phyloP scores from a whole-genome alignment of 1,140 invertebrate genomes.

The Drosophila miranda region DNA sequence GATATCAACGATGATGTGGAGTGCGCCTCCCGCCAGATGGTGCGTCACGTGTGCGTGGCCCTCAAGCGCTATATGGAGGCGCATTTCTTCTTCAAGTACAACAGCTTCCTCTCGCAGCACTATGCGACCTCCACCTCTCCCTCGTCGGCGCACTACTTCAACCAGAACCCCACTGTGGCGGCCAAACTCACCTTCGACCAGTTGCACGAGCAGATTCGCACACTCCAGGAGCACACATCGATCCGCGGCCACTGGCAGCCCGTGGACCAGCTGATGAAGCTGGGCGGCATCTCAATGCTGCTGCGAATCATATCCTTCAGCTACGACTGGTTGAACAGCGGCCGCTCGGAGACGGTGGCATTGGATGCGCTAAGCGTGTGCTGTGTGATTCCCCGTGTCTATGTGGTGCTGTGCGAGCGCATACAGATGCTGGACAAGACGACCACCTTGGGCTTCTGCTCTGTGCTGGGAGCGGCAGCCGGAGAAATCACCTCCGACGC shows the following conservation, averaged over 20 bases:
- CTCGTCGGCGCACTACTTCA: conserved; percentile 52
- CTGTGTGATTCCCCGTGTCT: conserved; percentile 93
- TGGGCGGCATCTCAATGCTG: conserved; percentile 92
- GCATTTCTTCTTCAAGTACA: conserved; percentile 93
- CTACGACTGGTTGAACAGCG: conserved; percentile 95
- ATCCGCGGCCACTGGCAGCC: conserved; percentile 91
- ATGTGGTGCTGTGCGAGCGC: conserved; percentile 90
- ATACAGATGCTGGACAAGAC: conserved; percentile 89
- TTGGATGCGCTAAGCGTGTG: conserved; percentile 95
- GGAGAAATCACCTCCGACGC: conserved; percentile 94
- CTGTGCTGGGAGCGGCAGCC: conserved; percentile 91
- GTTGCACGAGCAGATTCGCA: conserved; percentile 92
- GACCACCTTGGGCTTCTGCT: conserved; percentile 88
- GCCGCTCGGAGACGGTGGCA: conserved; percentile 93
- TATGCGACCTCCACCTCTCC: conserved; percentile 51
- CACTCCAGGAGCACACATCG: conserved; percentile 90
- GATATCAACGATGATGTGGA: conserved; percentile 94
- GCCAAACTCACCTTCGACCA: conserved; percentile 87
- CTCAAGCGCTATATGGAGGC: conserved; percentile 96
- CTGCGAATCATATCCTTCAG: conserved; percentile 94
- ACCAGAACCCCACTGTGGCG: conserved; percentile 61
- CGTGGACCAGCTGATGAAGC: conserved; percentile 91
- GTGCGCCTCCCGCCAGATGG: conserved; percentile 96
- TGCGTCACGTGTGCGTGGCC: conserved; percentile 95
- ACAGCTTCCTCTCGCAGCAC: conserved; percentile 87